A percentile compares a stretch with the other conserved stretches of the same genome.
Conservation (phyloP, 2,797 vertebrate genomes). For the Channallabes apus region DNA sequence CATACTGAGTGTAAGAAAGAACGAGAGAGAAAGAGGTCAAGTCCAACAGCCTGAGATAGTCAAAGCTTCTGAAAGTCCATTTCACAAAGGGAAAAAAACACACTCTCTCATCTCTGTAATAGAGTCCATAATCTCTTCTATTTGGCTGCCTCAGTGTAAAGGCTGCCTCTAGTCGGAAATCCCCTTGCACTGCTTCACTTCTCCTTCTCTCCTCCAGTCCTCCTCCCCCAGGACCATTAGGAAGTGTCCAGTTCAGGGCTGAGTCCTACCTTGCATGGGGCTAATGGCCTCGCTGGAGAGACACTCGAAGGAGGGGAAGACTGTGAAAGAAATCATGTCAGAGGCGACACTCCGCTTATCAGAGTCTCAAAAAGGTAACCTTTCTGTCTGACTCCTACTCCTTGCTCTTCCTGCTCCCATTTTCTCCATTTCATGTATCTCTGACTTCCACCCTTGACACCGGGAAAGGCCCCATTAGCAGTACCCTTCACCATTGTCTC, state of each 20-base stretch:
- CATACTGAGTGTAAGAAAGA: neutral
- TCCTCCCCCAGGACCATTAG: slow-evolving; percentile 58
- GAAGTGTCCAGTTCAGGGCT: slow-evolving; percentile 38
- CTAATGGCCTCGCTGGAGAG: slow-evolving; percentile 57
- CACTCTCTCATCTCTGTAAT: slow-evolving; percentile 25
- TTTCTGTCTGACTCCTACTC: slow-evolving; percentile 35
- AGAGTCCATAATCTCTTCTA: slow-evolving; percentile 30
- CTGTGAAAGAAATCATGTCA: slow-evolving; percentile 62
- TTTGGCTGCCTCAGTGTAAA: slow-evolving; percentile 9
- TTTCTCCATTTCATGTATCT: slow-evolving; percentile 38
- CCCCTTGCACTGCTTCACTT: slow-evolving; percentile 10
- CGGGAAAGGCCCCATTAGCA: slow-evolving; percentile 64
- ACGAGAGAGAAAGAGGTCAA: neutral
- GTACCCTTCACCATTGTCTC: slow-evolving; percentile 29
- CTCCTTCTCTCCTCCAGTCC: slow-evolving; percentile 38
- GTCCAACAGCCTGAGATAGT: slow-evolving; percentile 14
- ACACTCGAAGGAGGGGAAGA: slow-evolving; percentile 56
- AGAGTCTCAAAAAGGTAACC: slow-evolving; percentile 31
- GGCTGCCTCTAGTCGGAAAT: slow-evolving; percentile 28
- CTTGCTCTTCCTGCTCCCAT: slow-evolving; percentile 20
- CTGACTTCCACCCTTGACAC: slow-evolving; percentile 64
- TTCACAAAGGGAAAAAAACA: slow-evolving; percentile 17
- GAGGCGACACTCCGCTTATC: slow-evolving; percentile 46
- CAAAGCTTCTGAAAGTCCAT: slow-evolving; percentile 32
- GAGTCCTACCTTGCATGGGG: slow-evolving; percentile 50